Evolutionary conservation across 2,888 invertebrate species (phyloP).

Genomic region (Cylindroiulus punctatus): DNA sequence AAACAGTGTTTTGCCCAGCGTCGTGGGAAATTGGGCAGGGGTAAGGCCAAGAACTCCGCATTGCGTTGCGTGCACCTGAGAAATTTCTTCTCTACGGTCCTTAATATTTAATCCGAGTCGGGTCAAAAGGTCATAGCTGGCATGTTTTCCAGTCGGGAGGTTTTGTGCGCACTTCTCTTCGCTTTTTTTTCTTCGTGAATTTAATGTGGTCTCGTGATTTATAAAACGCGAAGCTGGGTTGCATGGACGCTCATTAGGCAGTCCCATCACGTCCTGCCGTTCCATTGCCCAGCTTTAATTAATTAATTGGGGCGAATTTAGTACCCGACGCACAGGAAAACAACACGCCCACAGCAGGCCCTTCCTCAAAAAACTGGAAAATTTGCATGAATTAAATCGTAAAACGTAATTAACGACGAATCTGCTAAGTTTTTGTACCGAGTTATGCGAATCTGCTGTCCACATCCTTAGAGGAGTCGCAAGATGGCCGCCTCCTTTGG

Average conservation of each 20-base stretch:
- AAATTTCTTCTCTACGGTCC: conserved; percentile 32
- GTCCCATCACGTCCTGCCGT: conserved; percentile 9
- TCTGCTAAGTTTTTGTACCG: neutral
- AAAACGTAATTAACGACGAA: neutral
- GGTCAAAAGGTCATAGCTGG: neutral
- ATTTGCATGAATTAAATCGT: neutral
- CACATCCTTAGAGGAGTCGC: no score
- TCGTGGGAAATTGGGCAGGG: neutral
- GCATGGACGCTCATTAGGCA: conserved; percentile 26
- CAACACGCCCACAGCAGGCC: conserved; percentile 1
- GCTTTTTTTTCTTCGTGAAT: no score
- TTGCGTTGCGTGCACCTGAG: conserved; percentile 3
- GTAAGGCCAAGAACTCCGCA: no score
- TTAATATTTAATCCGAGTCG: conserved; percentile 14
- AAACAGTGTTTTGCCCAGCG: neutral
- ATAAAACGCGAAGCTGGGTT: conserved; percentile 12
- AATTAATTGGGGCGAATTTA: conserved; percentile 23
- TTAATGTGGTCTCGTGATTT: conserved; percentile 20
- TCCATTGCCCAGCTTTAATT: neutral
- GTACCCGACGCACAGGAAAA: neutral
- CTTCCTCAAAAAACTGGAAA: neutral
- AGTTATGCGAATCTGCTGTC: neutral
- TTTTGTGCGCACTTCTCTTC: no score
- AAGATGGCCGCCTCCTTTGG: no score
- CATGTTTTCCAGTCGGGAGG: neutral